Percentiles rank a stretch among this genome's conserved stretches.
Conservation (phyloP, 2,113 vertebrate species). For the Syngnathus scovelli region DNA sequence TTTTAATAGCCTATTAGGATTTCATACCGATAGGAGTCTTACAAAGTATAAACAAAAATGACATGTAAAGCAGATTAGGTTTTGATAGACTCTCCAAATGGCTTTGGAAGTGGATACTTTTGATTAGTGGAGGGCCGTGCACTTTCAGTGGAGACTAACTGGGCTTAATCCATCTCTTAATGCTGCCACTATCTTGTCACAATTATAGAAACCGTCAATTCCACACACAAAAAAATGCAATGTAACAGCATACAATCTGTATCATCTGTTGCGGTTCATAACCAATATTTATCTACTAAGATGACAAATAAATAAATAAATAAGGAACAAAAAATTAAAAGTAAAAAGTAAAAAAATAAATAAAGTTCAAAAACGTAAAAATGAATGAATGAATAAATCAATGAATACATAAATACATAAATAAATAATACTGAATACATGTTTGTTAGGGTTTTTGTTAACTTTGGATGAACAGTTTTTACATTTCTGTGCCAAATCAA, state of each 20-base stretch:
- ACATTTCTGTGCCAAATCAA: not conserved
- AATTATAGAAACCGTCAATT: not conserved
- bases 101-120: slow-evolving; percentile 18
- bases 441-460: not conserved
- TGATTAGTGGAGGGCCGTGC: not conserved
- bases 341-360: not conserved
- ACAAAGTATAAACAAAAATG: slow-evolving; percentile 28
- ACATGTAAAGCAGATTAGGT: slow-evolving; percentile 33
- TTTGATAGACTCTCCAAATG: slow-evolving; percentile 32
- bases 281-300: not conserved
- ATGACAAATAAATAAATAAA: not conserved
- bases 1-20: slow-evolving; percentile 38
- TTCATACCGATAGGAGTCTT: slow-evolving; percentile 10
- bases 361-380: too few species aligned
- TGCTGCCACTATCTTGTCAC: not conserved
- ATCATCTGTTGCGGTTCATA: not conserved
- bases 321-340: not conserved
- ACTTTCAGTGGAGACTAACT: not conserved
- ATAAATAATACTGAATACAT: too few species aligned
- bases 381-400: too few species aligned
- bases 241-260: not conserved
- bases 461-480: not conserved
- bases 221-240: not conserved
- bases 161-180: not conserved
- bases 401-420: too few species aligned